Conservation (phyloP, 2,888 invertebrate species). For the Globia sparganii region DNA sequence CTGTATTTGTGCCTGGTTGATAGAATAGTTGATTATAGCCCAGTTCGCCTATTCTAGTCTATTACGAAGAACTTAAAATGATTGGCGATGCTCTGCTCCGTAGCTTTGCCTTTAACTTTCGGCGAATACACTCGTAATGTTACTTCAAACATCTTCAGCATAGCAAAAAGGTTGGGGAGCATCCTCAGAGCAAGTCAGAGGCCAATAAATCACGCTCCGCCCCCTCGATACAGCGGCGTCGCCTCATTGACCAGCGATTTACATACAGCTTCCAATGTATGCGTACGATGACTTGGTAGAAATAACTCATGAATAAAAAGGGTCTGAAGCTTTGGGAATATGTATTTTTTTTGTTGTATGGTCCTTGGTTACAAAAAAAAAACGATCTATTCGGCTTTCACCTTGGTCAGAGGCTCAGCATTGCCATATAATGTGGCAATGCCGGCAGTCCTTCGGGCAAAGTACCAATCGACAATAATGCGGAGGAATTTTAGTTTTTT, state of each 20-base stretch:
- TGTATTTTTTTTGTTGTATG: background rate
- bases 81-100: no score
- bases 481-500: no score
- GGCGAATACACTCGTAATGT: background rate
- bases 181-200: background rate
- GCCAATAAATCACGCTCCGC: constrained; percentile 51
- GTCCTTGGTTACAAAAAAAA: background rate
- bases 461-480: no score
- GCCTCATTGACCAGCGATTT: constrained; percentile 61
- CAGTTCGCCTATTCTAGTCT: no score
- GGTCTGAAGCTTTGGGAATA: background rate
- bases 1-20: no score
- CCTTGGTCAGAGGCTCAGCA: no score
- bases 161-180: constrained; percentile 2
- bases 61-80: no score
- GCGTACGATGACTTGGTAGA: constrained; percentile 10
- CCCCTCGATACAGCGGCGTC: constrained; percentile 46
- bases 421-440: no score
- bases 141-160: constrained; percentile 9
- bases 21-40: no score
- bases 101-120: background rate
- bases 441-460: no score
- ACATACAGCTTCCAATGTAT: constrained; percentile 38
- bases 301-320: constrained; percentile 7
- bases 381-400: background rate